A percentile compares a stretch with the other conserved stretches of the same genome.
Conservation (phyloP, 2,797 vertebrate species). For the Eospalax fontanierii region DNA sequence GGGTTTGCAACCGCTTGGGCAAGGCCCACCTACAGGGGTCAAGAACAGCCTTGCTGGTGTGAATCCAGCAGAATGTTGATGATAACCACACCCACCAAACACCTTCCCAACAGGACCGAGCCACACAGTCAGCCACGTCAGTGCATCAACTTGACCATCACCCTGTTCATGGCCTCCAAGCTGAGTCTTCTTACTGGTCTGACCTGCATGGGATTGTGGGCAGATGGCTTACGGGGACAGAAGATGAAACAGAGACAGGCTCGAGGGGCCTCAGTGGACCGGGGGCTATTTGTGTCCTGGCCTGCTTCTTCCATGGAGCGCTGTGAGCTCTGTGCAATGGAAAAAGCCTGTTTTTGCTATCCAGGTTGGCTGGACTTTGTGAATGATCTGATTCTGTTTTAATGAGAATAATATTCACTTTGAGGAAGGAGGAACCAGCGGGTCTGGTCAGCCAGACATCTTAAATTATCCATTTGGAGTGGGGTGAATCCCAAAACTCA, state of each 20-base stretch:
- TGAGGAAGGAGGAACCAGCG: conserved; percentile 26
- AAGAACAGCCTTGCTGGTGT: not conserved
- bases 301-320: not conserved
- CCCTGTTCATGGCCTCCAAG: not conserved
- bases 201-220: not conserved
- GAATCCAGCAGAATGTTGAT: rapidly evolving
- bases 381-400: conserved; percentile 54
- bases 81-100: not conserved
- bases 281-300: not conserved
- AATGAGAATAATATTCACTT: conserved; percentile 61
- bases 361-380: not conserved
- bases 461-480: not conserved
- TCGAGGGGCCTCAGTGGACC: not conserved
- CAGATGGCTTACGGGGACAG: not conserved
- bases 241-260: not conserved
- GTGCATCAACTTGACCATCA: not conserved
- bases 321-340: not conserved
- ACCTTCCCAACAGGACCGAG: too few species aligned
- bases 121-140: rapidly evolving
- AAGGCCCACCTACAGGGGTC: rapidly evolving
- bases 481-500: not conserved
- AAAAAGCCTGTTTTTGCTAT: rapidly evolving
- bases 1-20: not conserved
- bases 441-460: conserved; percentile 55
- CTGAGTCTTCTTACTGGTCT: not conserved